A percentile compares a stretch with the other conserved stretches of the same genome.
Evolutionary conservation across 2,113 vertebrate species (phyloP).

Genomic region (Bubo blakistoni): DNA sequence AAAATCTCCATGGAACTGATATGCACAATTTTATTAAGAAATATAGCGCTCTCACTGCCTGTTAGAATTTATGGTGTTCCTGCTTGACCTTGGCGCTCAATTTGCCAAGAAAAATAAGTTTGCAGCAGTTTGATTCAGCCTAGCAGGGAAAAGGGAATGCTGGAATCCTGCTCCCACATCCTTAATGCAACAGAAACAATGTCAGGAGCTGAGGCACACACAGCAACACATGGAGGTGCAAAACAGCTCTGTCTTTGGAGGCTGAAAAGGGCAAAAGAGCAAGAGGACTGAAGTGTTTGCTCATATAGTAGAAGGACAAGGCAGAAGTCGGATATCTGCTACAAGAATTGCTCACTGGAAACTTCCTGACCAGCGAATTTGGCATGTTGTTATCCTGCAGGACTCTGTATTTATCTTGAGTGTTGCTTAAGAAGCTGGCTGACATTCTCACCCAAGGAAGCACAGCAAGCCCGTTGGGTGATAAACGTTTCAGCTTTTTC

Average conservation of each 20-base stretch:
- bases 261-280: not conserved
- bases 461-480: fast-evolving
- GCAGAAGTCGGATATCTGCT: not conserved
- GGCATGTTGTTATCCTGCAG: not conserved
- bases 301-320: not conserved
- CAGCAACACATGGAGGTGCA: fast-evolving
- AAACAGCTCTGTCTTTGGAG: not conserved
- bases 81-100: not conserved
- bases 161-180: fast-evolving
- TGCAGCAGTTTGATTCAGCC: not conserved
- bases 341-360: not conserved
- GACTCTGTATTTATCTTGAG: not conserved
- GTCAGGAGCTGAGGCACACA: not conserved
- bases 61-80: not conserved
- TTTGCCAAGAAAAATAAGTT: not conserved
- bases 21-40: not conserved
- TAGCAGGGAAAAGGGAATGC: not conserved
- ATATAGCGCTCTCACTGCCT: not conserved
- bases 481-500: fast-evolving
- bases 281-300: not conserved
- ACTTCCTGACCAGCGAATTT: not conserved
- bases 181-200: not conserved
- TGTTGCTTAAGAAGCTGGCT: not conserved
- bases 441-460: not conserved
- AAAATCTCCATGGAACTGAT: not conserved